A percentile compares a stretch with the other conserved stretches of the same genome.
phyloP scores from a whole-genome alignment of 2,888 invertebrate species.

The Lottia scabra region DNA sequence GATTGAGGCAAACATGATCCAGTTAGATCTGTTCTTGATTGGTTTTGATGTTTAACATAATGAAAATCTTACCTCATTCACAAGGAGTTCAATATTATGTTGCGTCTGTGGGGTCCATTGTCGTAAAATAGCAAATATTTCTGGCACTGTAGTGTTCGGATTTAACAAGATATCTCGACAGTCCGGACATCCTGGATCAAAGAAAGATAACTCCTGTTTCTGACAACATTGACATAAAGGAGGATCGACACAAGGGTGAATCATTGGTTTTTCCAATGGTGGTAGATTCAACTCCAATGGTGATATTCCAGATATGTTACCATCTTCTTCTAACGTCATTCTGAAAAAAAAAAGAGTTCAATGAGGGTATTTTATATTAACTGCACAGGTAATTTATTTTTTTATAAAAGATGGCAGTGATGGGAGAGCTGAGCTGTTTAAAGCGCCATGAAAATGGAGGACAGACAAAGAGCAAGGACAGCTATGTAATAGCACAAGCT shows the following conservation, averaged over 20 bases:
- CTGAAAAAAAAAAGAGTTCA: conserved; percentile 37
- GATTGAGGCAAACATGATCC: too few relatives aligned
- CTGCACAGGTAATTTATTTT: too few relatives aligned
- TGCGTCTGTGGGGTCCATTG: conserved; percentile 73
- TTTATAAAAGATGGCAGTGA: too few relatives aligned
- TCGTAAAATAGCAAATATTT: conserved; percentile 71
- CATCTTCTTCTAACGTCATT: conserved; percentile 47
- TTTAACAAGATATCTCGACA: conserved; percentile 67
- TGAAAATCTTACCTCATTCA: conserved; percentile 69
- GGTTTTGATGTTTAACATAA: not conserved
- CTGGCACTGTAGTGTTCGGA: conserved; percentile 67
- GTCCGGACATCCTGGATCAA: conserved; percentile 70
- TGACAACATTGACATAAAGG: conserved; percentile 70
- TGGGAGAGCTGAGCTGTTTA: too few relatives aligned
- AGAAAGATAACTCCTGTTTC: conserved; percentile 69
- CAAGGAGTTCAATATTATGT: conserved; percentile 68
- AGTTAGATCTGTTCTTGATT: too few relatives aligned
- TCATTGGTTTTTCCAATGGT: conserved; percentile 56
- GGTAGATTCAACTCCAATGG: conserved; percentile 17
- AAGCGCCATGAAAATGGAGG: too few relatives aligned
- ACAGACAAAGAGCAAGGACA: too few relatives aligned
- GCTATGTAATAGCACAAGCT: too few relatives aligned
- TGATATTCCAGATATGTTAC: conserved; percentile 18
- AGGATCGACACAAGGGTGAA: conserved; percentile 70
- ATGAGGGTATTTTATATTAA: too few relatives aligned